These are phyloP conservation scores for Liopterus haemorrhoidalis DNA, from an alignment of 2,888 invertebrate species.

Conservation along the genomic window DNA sequence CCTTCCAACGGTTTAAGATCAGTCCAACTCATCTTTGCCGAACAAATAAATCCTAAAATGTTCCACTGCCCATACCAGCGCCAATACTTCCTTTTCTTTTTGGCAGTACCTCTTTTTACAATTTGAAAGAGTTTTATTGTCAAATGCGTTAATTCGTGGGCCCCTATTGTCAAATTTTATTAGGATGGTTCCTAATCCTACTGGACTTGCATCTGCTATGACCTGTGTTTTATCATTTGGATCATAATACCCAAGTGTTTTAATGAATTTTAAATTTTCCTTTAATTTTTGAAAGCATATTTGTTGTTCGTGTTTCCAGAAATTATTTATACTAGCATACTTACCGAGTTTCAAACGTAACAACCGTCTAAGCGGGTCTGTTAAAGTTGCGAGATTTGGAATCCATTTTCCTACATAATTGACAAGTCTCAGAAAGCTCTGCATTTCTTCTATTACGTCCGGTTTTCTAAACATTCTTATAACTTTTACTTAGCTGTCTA, in stretches of 20 bases:
- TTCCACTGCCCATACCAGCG: slow-evolving; percentile 6
- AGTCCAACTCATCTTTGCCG: background rate
- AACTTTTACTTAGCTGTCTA: too few relatives aligned
- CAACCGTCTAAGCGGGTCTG: slow-evolving; percentile 33
- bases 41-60: background rate
- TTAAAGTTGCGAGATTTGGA: slow-evolving; percentile 28
- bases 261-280: slow-evolving; percentile 33
- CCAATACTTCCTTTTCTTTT: slow-evolving; percentile 3
- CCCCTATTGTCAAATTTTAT: background rate
- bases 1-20: background rate
- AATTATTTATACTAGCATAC: slow-evolving; percentile 31
- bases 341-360: slow-evolving; percentile 35
- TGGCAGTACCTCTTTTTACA: slow-evolving; percentile 2
- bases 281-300: slow-evolving; percentile 31
- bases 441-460: slow-evolving; percentile 31
- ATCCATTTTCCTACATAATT: slow-evolving; percentile 38
- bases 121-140: slow-evolving; percentile 1
- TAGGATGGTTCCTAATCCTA: slow-evolving; percentile 3
- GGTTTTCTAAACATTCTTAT: slow-evolving; percentile 24
- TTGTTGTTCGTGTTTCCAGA: too few relatives aligned
- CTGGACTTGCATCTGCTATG: slow-evolving; percentile 11
- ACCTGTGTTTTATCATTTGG: slow-evolving; percentile 4
- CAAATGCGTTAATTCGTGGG: background rate
- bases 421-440: slow-evolving; percentile 38
- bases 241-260: slow-evolving; percentile 11